Percentiles rank a stretch among this genome's conserved stretches.
Evolutionary conservation across 2,888 invertebrate species (phyloP).

Genomic region (Cotesia congregata): DNA sequence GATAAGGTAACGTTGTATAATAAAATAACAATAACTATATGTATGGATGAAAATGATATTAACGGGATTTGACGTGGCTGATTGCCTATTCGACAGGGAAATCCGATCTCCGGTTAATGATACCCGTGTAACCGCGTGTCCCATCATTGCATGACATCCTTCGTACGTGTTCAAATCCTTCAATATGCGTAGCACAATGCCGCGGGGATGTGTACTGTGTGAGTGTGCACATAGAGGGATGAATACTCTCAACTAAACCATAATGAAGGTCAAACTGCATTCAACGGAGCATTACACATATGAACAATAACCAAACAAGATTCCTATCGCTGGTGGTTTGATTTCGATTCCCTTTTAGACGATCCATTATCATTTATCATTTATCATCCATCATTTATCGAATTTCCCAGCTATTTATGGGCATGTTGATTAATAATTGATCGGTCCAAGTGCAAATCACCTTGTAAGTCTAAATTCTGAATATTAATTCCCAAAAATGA

Average conservation of each 20-base stretch:
- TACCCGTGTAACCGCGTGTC: constrained; percentile 42
- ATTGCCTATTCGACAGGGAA: constrained; percentile 40
- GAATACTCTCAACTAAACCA: not conserved
- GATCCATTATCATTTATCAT: not conserved
- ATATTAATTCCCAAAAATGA: not conserved
- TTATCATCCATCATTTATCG: not conserved
- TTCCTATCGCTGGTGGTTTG: constrained; percentile 5
- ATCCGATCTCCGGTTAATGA: constrained; percentile 41
- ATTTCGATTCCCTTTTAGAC: constrained; percentile 2
- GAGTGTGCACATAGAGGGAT: not conserved
- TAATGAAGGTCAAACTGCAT: constrained; percentile 39
- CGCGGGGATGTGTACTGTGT: not conserved
- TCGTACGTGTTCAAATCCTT: constrained; percentile 32
- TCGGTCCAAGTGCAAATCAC: too few species aligned
- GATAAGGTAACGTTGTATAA: constrained; percentile 3
- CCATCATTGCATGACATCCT: constrained; percentile 34
- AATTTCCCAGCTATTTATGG: not conserved
- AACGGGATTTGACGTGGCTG: constrained; percentile 37
- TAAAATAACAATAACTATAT: constrained; percentile 17
- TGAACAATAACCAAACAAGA: constrained; percentile 19
- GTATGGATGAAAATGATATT: constrained; percentile 32
- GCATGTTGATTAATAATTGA: not conserved
- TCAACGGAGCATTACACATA: constrained; percentile 25
- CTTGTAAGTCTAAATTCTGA: too few species aligned
- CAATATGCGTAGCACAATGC: constrained; percentile 28